Evolutionary conservation across 2,888 invertebrate genomes (phyloP), one percentile per base, ranked within the genome.

Genomic region (Sinotaia quadrata): DNA sequence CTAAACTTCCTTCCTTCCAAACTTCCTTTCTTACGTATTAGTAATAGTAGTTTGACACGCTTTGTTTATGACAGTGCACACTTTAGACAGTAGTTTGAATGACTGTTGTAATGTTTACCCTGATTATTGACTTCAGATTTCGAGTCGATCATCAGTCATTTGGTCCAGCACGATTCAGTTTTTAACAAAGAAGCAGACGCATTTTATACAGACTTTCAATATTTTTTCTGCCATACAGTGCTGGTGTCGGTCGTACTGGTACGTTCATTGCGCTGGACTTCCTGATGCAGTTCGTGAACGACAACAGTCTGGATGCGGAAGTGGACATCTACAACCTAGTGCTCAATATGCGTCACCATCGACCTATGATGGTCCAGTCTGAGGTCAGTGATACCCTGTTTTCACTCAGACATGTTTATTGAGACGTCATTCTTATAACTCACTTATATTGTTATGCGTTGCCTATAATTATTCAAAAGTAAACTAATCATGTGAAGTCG

Each of bases 191-290:
- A n/a, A n/a, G n/a, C n/a, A n/a, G n/a, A n/a, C n/a, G n/a, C n/a
- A n/a, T n/a, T n/a, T n/a, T n/a, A n/a, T n/a, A n/a, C n/a, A n/a
- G n/a, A n/a, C n/a, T n/a, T n/a, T n/a, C n/a, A n/a, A 8, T n/a
- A 24, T 60, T 10, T 21, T 37, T n/a, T 54, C 33, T 27, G 24
- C 56, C 79, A 85, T 84, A 60, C 85, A 93, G 93, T 82, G 93
- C 94, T 81, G 94, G 94, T 27, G 93, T 94, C 56, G 94, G 94
- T 12, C 90, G 94, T 69, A 93, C 93, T 15, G 94, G 94, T 1
- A 94, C 94, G 0, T 91, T 93, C 73, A 92, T 94, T 75, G 92
- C 92, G 0, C 89, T 93, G 63, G 93, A 93, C 83, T 91, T 92
- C 75, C 89, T 93, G 58, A 89, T 93, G 82, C 93, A 93, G 85